Evolutionary conservation across 2,113 vertebrate species (phyloP).

Genomic region (Forbesichthys agassizii): DNA sequence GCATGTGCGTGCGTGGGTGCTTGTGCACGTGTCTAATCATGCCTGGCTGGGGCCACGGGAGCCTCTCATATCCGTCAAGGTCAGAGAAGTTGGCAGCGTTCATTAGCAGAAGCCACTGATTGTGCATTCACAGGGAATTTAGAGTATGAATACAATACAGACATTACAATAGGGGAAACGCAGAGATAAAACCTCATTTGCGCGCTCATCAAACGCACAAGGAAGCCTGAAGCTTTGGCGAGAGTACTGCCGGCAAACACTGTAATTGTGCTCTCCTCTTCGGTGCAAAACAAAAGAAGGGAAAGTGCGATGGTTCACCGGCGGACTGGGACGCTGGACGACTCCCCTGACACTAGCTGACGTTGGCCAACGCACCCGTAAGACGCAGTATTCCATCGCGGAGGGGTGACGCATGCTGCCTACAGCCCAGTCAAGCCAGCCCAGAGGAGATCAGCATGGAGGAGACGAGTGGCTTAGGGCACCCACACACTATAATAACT

Average conservation of each 20-base stretch:
- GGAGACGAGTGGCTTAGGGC: too few species aligned
- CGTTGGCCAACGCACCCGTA: too few species aligned
- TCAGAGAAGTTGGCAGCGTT: constrained; percentile 61
- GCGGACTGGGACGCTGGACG: too few species aligned
- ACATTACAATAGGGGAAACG: constrained; percentile 31
- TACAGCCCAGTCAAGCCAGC: too few species aligned
- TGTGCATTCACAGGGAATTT: constrained; percentile 52
- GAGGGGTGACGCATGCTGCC: too few species aligned
- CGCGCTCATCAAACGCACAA: constrained; percentile 25
- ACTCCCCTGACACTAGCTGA: too few species aligned
- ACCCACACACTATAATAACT: too few species aligned
- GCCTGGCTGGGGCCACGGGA: constrained; percentile 26
- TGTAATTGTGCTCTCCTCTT: constrained; percentile 27
- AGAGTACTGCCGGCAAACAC: constrained; percentile 7
- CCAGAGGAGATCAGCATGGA: too few species aligned
- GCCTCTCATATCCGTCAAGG: constrained; percentile 62
- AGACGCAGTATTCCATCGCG: too few species aligned
- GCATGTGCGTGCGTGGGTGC: constrained; percentile 1
- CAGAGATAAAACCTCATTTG: constrained; percentile 42
- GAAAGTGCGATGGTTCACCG: neutral
- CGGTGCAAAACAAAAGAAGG: constrained; percentile 29
- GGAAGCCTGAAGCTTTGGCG: constrained; percentile 1
- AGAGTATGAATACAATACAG: constrained; percentile 44
- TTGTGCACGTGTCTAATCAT: neutral
- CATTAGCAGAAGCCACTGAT: constrained; percentile 53